Base-by-base conservation (phyloP, 2,888 invertebrate species). In the Portevinia maculata region DNA sequence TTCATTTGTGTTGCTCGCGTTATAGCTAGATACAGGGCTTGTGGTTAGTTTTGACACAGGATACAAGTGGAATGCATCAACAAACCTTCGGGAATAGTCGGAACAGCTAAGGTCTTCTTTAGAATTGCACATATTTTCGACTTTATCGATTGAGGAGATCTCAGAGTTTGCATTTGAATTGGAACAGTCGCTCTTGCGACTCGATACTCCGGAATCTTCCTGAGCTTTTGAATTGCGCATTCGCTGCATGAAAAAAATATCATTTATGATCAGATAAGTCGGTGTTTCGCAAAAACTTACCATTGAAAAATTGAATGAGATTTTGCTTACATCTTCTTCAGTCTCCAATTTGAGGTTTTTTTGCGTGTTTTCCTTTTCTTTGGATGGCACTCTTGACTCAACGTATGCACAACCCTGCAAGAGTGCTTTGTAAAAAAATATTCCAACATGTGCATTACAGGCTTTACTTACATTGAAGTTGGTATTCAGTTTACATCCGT, bases 101-200 rank as follows among this genome's bases (percentile, higher is more conserved):
- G 90, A 88, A 71, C 88, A 88, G 81, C 89, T 88, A 28, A 86
- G 86, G 71, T 90, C 90, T 69, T 89, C 89, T 78, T 90, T 89
- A 0, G 88, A 89, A 84, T 88, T 88, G 67, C 87, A 88, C 65
- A 88, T 79, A 84, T 88, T 88, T 37, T 89, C 89, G 1, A 85
- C 88, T 86, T 89, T 90, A 57, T 90, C 89, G 44, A 89, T 89
- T 1, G 92, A 92, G 3, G 93, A 93, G 59, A 93, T 91, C 85
- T 93, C 92, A 84, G 92, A 91, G 74, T 92, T 92, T 1, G 92
- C 90, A 85, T 93, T 92, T 17, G 88, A 89, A 70, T 92, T 92
- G 0, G 90, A 90, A 73, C 86, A 88, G 48, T 92, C 91, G 24
- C 92, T 92, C 84, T 93, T 92, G 13, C 90, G 89, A 84, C 90